Evolutionary conservation across 2,888 invertebrate genomes (phyloP).

Genomic region (Harpagoxenus sublaevis): DNA sequence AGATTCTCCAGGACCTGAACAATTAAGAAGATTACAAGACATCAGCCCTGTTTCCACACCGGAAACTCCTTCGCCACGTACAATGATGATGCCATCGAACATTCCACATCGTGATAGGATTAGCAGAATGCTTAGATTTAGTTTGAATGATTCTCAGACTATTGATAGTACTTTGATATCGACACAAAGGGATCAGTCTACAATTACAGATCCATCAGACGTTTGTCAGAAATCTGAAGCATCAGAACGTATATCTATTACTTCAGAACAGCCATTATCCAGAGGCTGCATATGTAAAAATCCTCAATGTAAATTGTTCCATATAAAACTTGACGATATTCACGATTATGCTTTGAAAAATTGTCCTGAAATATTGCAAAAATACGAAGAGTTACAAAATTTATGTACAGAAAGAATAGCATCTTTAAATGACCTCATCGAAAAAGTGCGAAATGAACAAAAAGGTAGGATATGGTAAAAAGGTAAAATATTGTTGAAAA

Average conservation of each 20-base stretch:
- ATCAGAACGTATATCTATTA: not conserved
- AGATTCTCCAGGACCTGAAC: slow-evolving; percentile 78
- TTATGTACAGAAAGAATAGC: slow-evolving; percentile 88
- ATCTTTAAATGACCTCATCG: slow-evolving; percentile 87
- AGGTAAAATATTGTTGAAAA: slow-evolving; percentile 68
- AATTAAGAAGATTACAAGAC: slow-evolving; percentile 66
- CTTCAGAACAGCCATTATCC: slow-evolving; percentile 35
- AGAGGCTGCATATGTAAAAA: slow-evolving; percentile 78
- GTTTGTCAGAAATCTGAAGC: slow-evolving; percentile 31
- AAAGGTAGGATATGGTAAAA: slow-evolving; percentile 79
- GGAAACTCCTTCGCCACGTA: slow-evolving; percentile 83
- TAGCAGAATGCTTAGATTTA: slow-evolving; percentile 70
- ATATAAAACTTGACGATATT: slow-evolving; percentile 72
- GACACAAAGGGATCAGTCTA: slow-evolving; percentile 64
- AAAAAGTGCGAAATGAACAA: slow-evolving; percentile 88
- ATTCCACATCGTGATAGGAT: slow-evolving; percentile 75
- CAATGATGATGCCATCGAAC: slow-evolving; percentile 83
- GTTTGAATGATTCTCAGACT: slow-evolving; percentile 43
- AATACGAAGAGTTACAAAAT: slow-evolving; percentile 87
- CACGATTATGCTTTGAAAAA: slow-evolving; percentile 71
- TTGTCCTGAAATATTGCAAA: slow-evolving; percentile 81
- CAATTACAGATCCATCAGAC: slow-evolving; percentile 66
- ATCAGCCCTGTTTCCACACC: slow-evolving; percentile 84
- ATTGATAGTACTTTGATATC: slow-evolving; percentile 36
- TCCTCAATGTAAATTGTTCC: slow-evolving; percentile 78